Base-by-base conservation (phyloP, 2,888 invertebrate species). In the Mesorhabditis belari region DNA sequence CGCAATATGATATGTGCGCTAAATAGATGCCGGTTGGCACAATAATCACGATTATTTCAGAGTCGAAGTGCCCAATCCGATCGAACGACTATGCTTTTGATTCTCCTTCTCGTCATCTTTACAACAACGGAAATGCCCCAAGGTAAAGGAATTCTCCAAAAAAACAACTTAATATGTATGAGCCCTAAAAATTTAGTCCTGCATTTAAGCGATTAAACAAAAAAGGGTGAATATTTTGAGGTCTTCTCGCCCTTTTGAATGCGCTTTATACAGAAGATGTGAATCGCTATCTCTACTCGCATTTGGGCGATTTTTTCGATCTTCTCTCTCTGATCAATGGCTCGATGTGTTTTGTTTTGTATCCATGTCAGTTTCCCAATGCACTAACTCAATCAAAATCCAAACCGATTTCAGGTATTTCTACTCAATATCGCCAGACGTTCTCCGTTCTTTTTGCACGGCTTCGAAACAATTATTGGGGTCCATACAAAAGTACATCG, bases 281-380 rank as follows among this genome's bases (percentile, higher is more conserved):
- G 9, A 74, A 74, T 49, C 66, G 66, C 24, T 75, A 69, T 52
- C 62, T 74, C 19, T 74, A 74, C 59, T 57, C 73, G n/a, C 61
- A 63, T 4, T 60, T 74, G 3, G 74, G 74, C 17, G 74, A 74
- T 25, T 51, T 73, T 3, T 21, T 74, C 12, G 74, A 74, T 50
- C 57, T 74, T 12, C 57, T 74, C 9, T 70, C 70, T 5, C 63
- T 74, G 21, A 65, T 74, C 64, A 74, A 74, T 56, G 69, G 73
- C 51, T 73, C 68, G 54, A 68, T 68, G 24, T 70, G 73, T 54
- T 75, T 70, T 60, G 66, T 74, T 26, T 61, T 74, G 44, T 74
- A 74, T 53, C 74, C 73, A 6, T 35, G 44, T 35, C 12, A n/a
- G 29, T 26, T 59, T 5, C n/a, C 55, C 5, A 28, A n/a, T 17